Conservation (phyloP, 2,797 vertebrate genomes). For the Acrossocheilus wenchowensis region DNA sequence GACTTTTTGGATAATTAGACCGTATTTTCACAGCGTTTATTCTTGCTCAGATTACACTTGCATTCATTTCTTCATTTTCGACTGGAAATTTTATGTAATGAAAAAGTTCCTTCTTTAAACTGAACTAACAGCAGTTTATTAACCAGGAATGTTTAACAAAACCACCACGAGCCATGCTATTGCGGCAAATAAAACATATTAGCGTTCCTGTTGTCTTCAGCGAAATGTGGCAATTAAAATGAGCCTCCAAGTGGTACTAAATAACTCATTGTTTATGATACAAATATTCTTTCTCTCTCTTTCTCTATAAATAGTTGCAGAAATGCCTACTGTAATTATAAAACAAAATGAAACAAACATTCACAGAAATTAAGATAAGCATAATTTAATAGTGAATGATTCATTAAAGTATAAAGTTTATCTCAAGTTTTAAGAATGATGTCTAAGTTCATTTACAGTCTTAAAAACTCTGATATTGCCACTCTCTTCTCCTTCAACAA, state of each 20-base stretch:
- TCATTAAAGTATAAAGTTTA: constrained; percentile 5
- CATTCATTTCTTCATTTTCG: not conserved
- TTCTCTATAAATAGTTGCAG: not conserved
- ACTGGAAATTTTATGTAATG: not conserved
- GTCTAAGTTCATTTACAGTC: not conserved
- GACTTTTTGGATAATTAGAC: not conserved
- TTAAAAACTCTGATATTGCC: not conserved
- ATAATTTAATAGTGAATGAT: constrained; percentile 8
- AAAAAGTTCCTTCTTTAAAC: constrained; percentile 16
- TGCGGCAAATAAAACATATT: constrained; percentile 36
- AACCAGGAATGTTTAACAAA: constrained; percentile 28
- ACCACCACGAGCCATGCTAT: not conserved
- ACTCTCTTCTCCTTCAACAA: not conserved
- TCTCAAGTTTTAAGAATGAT: constrained; percentile 1
- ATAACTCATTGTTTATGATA: constrained; percentile 35
- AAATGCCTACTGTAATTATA: constrained; percentile 1
- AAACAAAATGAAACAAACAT: constrained; percentile 10
- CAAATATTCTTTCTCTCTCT: not conserved
- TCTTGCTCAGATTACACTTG: not conserved
- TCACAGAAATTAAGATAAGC: not conserved
- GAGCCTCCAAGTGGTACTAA: constrained; percentile 26
- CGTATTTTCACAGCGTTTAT: not conserved
- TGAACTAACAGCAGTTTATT: not conserved
- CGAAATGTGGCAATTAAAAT: constrained; percentile 38
- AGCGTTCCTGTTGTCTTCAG: constrained; percentile 14